phyloP scores from a whole-genome alignment of 2,113 vertebrate genomes.

The Gnathonemus echidnorhynchus region DNA sequence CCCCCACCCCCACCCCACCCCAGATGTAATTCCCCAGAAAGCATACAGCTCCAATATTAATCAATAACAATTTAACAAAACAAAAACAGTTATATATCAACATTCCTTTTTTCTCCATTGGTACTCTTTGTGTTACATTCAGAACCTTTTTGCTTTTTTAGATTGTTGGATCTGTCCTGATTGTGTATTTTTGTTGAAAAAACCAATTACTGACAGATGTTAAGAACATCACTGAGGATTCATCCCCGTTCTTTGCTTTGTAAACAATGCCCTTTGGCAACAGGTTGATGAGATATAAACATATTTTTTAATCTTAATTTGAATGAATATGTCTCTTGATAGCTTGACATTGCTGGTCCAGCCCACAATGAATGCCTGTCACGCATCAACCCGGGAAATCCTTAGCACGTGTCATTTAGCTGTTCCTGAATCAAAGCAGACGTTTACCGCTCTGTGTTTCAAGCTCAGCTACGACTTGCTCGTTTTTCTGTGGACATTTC shows the following conservation, averaged over 20 bases:
- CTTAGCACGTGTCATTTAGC: neutral
- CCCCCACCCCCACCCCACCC: neutral
- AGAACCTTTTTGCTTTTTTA: neutral
- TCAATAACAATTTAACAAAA: conserved; percentile 10
- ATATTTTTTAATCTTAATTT: neutral
- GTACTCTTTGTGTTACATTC: neutral
- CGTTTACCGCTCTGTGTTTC: neutral
- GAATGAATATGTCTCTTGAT: neutral
- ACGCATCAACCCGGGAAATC: neutral
- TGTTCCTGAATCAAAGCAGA: neutral
- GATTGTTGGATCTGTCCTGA: neutral
- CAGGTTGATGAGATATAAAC: neutral
- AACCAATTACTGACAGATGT: neutral
- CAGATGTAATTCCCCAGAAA: neutral
- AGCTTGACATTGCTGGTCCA: neutral
- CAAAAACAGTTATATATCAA: neutral
- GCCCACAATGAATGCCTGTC: neutral
- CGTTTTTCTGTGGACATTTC: neutral
- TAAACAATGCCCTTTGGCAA: neutral
- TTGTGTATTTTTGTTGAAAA: neutral
- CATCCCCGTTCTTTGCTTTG: neutral
- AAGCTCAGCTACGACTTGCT: neutral
- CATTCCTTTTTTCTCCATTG: neutral
- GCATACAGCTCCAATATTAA: neutral
- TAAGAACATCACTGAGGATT: neutral